phyloP scores from a whole-genome alignment of 2,797 vertebrate species.

The Sebastes taczanowskii region DNA sequence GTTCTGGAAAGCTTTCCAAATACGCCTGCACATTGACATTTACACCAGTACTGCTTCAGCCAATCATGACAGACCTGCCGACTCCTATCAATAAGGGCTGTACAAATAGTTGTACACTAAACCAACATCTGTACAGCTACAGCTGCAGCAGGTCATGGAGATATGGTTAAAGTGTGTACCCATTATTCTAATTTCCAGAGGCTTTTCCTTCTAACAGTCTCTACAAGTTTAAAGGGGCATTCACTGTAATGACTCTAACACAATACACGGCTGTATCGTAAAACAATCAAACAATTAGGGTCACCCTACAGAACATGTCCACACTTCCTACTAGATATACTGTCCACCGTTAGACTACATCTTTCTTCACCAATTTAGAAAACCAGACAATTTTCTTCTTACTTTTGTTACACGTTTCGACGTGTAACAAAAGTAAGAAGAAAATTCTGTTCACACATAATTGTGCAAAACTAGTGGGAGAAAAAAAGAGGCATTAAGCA shows the following conservation, averaged over 20 bases:
- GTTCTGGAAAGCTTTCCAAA: not conserved
- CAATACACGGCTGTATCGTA: not conserved
- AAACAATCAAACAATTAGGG: not conserved
- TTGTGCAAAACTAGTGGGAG: not conserved
- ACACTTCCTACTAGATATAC: not conserved
- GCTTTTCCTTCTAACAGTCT: not conserved
- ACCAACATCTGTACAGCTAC: not conserved
- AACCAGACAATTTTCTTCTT: not conserved
- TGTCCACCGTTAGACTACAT: not conserved
- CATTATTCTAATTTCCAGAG: not conserved
- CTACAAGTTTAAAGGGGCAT: not conserved
- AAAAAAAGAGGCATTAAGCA: not conserved
- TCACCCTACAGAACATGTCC: not conserved
- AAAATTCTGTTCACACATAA: not conserved
- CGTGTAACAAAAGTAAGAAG: not conserved
- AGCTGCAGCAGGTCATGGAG: not conserved
- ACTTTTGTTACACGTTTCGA: too few species aligned
- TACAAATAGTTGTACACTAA: not conserved
- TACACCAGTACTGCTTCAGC: not conserved
- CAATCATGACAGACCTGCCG: not conserved
- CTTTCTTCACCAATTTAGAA: not conserved
- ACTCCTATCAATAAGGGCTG: not conserved
- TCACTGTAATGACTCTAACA: not conserved
- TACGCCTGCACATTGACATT: not conserved
- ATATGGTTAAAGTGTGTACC: not conserved